Evolutionary conservation across 1,140 invertebrate genomes (phyloP), one percentile per base, ranked within the genome.

Genomic region (Drosophila persimilis): DNA sequence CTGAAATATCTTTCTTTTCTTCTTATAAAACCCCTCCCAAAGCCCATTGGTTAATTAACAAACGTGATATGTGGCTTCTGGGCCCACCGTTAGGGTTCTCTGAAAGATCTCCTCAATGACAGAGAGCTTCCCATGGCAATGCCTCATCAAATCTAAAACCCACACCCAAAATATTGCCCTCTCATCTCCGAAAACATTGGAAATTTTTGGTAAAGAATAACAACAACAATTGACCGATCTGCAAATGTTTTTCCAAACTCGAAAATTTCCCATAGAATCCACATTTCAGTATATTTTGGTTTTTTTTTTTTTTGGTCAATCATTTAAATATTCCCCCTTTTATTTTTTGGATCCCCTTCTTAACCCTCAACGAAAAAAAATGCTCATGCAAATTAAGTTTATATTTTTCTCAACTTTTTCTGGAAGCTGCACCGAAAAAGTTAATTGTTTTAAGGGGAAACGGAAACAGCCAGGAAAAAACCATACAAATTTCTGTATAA

Each of bases 401-500:
- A 39, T 39, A 20, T 67, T 57, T 55, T 47, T 31, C 52, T 22
- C 17, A 54, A 41, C 43, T 73, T 61, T 52, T 56, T 52, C 56
- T 75, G 55, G 59, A 77, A 77, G 31, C 31, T 57, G 75, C 73
- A 80, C 73, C 56, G 20, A 20, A 70, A 39, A 71, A 86, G 50
- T 86, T 86, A 85, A 86, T 86, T 85, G 80, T 85, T 66, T 62
- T 50, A 46, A 55, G 24, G 35, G 24, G 22, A 26, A 26, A 20
- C 20, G 43, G 29, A 50, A 58, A 58, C 51, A 13, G n/a, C 41
- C 9, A 44, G 45, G 15, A 15, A 50, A 47, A 72, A 48, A 53
- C 46, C 73, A 73, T 70, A 57, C 46, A 53, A 69, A 80, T 64
- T 44, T 60, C 69, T 78, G 78, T 70, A 81, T 86, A 86, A 78